These are phyloP conservation scores for Mylabris sibirica DNA, from an alignment of 2,888 invertebrate species.

Conservation along the genomic window DNA sequence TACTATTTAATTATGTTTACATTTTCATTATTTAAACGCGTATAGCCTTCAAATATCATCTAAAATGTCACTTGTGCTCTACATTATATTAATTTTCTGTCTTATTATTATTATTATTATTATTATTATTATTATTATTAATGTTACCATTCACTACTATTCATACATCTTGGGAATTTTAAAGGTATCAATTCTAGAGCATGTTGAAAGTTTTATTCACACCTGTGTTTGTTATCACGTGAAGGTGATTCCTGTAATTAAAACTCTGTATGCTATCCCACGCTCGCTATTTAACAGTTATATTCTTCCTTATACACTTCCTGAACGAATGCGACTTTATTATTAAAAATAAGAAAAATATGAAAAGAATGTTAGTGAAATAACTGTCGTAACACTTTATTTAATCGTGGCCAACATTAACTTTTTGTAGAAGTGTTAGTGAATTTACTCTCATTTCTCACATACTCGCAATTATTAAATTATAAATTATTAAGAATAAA, in stretches of 20 bases:
- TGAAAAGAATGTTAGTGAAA: slow-evolving; percentile 29
- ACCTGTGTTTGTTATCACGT: slow-evolving; percentile 5
- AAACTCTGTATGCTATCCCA: slow-evolving; percentile 27
- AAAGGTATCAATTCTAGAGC: background rate
- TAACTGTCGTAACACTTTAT: slow-evolving; percentile 37
- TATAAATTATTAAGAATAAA: too few species aligned
- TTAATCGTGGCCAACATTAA: slow-evolving; percentile 13
- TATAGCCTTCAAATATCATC: background rate
- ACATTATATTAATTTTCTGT: background rate
- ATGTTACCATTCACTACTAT: background rate
- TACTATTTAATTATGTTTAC: slow-evolving; percentile 32
- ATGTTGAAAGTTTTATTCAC: slow-evolving; percentile 16
- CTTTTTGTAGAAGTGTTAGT: slow-evolving; percentile 10
- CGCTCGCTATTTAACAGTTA: slow-evolving; percentile 28
- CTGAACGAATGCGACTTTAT: slow-evolving; percentile 19
- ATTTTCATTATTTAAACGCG: slow-evolving; percentile 17
- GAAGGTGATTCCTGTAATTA: slow-evolving; percentile 17
- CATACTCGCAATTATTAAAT: background rate
- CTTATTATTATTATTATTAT: background rate
- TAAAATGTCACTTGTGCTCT: slow-evolving; percentile 1
- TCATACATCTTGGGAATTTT: background rate
- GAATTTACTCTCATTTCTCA: slow-evolving; percentile 36
- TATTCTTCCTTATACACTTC: slow-evolving; percentile 27
- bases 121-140: background rate
- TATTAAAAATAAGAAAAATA: slow-evolving; percentile 15